Conservation (phyloP, 2,888 invertebrate species). For the Antheraea assamensis region DNA sequence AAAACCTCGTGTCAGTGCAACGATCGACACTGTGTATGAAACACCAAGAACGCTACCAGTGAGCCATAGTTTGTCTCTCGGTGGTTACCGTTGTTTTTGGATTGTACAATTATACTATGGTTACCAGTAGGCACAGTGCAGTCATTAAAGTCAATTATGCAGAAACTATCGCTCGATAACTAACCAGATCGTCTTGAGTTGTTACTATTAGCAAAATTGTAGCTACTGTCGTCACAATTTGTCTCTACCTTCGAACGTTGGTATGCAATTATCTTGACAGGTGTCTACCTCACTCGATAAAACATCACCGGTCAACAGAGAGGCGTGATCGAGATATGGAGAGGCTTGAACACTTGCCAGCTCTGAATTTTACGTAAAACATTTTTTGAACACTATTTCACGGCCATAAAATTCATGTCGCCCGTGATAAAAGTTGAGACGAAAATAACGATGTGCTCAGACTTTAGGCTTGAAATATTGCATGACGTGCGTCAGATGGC, state of each 20-base stretch:
- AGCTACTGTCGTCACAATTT: constrained; percentile 4
- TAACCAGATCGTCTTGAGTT: not conserved
- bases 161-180: not conserved
- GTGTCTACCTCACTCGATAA: constrained; percentile 40
- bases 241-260: constrained; percentile 16
- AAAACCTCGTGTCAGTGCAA: too few relatives aligned
- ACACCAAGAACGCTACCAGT: too few relatives aligned
- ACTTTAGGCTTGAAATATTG: constrained; percentile 33
- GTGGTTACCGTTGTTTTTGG: too few relatives aligned
- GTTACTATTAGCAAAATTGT: not conserved
- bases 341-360: constrained; percentile 70
- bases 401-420: constrained; percentile 62
- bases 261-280: constrained; percentile 33
- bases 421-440: constrained; percentile 49
- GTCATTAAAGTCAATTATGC: too few relatives aligned
- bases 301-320: constrained; percentile 41
- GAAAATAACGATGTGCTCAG: constrained; percentile 58
- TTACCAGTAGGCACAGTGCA: too few relatives aligned
- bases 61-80: too few relatives aligned
- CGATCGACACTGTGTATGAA: too few relatives aligned
- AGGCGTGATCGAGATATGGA: constrained; percentile 52
- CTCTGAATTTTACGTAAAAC: constrained; percentile 50
- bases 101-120: too few relatives aligned
- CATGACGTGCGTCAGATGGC: constrained; percentile 13
- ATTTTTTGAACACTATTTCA: constrained; percentile 62